phyloP scores from a whole-genome alignment of 2,797 vertebrate genomes.

The Pangasius sanitwongsei region DNA sequence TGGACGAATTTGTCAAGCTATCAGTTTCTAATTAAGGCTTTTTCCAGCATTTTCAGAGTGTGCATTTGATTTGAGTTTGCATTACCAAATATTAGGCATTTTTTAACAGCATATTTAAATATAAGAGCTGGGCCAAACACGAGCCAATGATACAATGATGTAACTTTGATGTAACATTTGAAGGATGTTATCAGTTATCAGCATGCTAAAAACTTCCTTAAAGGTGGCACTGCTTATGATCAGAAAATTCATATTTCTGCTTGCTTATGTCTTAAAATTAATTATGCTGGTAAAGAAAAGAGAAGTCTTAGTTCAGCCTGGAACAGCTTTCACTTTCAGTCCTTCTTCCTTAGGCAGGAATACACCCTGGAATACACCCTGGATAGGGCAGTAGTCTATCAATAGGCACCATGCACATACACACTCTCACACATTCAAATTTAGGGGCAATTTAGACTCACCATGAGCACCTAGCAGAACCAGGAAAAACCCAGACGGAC shows the following conservation, averaged over 20 bases:
- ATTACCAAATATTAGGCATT: not conserved
- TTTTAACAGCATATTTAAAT: not conserved
- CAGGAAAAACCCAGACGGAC: not conserved
- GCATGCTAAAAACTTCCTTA: not conserved
- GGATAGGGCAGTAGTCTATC: not conserved
- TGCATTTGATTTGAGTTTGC: not conserved
- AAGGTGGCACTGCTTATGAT: not conserved
- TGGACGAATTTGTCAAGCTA: not conserved
- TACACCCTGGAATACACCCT: not conserved
- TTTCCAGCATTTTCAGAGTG: not conserved
- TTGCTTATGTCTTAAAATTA: not conserved
- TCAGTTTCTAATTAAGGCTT: not conserved
- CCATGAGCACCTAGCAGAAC: not conserved
- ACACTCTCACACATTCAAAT: not conserved
- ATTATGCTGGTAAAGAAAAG: not conserved
- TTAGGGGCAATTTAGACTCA: not conserved
- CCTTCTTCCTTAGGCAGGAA: not conserved
- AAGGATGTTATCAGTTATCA: not conserved
- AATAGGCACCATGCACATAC: not conserved
- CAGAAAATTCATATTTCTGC: not conserved
- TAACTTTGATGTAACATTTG: too few relatives aligned
- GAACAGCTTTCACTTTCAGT: conserved; percentile 2
- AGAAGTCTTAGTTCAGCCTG: not conserved
- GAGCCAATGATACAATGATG: not conserved
- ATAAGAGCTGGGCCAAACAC: not conserved